phyloP scores from a whole-genome alignment of 2,113 vertebrate species.

The Ginglymostoma cirratum region DNA sequence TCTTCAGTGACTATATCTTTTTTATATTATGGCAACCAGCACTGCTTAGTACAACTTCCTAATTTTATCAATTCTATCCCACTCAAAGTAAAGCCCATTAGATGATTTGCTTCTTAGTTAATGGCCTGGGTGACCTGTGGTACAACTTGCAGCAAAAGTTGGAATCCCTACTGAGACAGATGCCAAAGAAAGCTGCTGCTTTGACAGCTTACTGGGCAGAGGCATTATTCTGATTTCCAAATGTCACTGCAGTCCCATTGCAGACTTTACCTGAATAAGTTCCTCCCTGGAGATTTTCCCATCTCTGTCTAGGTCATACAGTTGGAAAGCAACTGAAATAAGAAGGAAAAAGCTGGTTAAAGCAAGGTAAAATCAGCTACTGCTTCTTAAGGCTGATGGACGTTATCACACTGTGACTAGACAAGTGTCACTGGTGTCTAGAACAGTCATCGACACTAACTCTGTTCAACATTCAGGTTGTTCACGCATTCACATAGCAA shows the following conservation, averaged over 20 bases:
- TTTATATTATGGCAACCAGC: too few relatives aligned
- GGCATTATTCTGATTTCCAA: background rate
- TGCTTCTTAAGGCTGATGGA: too few relatives aligned
- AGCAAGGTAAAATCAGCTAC: too few relatives aligned
- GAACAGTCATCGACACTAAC: background rate
- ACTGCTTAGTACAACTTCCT: too few relatives aligned
- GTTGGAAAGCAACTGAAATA: constrained; percentile 64
- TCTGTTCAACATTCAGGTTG: background rate
- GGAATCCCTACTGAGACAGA: background rate
- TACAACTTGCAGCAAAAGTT: background rate
- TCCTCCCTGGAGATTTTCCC: constrained; percentile 69
- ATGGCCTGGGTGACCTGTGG: too few relatives aligned
- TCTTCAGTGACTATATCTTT: too few relatives aligned
- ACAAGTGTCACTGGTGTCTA: background rate
- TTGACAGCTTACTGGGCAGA: background rate
- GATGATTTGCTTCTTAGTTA: too few relatives aligned
- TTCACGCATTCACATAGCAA: background rate
- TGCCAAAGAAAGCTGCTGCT: background rate
- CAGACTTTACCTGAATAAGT: constrained; percentile 61
- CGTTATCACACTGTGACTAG: background rate
- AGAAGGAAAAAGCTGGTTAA: background rate
- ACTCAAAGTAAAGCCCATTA: too few relatives aligned
- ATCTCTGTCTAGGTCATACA: constrained; percentile 70
- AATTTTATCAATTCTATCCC: too few relatives aligned
- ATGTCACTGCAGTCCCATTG: background rate